A percentile compares a stretch with the other conserved stretches of the same genome.
phyloP scores from a whole-genome alignment of 2,888 invertebrate genomes.

The Chironomus tentans region DNA sequence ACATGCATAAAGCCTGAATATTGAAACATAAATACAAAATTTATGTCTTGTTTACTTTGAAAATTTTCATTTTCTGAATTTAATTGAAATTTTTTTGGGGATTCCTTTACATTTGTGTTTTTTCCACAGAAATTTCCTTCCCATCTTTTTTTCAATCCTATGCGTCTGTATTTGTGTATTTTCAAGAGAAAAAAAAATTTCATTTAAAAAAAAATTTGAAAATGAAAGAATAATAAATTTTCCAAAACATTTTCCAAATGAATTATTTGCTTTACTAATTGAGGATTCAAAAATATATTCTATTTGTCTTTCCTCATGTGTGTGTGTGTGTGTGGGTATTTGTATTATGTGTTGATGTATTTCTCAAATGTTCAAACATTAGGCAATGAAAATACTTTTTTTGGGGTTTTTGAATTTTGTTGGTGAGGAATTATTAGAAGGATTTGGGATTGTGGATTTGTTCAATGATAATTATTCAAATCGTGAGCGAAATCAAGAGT shows the following conservation, averaged over 20 bases:
- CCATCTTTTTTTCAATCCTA: no score
- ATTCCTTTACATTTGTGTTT: slow-evolving; percentile 2
- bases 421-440: no score
- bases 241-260: slow-evolving; percentile 27
- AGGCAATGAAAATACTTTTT: no score
- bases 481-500: no score
- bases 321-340: no score
- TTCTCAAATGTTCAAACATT: no score
- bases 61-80: slow-evolving; percentile 26
- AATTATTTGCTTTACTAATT: slow-evolving; percentile 27
- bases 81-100: slow-evolving; percentile 14
- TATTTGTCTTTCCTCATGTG: neutral
- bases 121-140: no score
- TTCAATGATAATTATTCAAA: no score
- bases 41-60: slow-evolving; percentile 27
- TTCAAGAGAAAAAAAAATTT: neutral
- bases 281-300: slow-evolving; percentile 22
- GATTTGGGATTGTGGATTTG: no score
- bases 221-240: slow-evolving; percentile 27
- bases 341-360: no score
- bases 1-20: neutral
- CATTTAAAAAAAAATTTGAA: slow-evolving; percentile 3
- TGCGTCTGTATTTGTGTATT: neutral
- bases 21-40: slow-evolving; percentile 23
- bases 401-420: no score